Base-by-base conservation (phyloP, 2,888 invertebrate species). In the Eristalis arbustorum region DNA sequence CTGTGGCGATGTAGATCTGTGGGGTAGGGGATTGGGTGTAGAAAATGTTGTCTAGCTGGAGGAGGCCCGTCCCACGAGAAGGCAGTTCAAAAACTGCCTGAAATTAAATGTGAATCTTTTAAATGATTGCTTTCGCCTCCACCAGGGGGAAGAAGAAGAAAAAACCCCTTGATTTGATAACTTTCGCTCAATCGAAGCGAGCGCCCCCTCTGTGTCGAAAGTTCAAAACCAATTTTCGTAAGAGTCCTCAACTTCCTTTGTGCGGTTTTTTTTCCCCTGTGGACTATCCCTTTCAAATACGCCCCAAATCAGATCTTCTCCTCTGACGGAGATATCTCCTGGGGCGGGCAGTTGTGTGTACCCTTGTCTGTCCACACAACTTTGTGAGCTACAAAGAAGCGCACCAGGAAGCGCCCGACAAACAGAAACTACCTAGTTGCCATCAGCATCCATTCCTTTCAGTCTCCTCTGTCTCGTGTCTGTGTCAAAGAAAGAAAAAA, bases 321-420 rank as follows among this genome's bases (percentile, higher is more conserved):
- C n/a, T 18, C 18, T 18, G n/a, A n/a, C n/a, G n/a, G n/a, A 18
- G 18, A 49, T 49, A 49, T 49, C 49, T 49, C 49, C 49, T 8
- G 5, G 49, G 18, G n/a, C 49, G 1, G 1, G 6, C 37, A 37
- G 1, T 8, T 18, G 49, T 49, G 18, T 49, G n/a, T 49, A 18
- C 18, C 25, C 25, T 18, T 8, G 18, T 18, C 49, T 72, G 69
- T 67, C 2, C 40, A 67, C 14, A 18, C 28, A 11, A 14, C 8
- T 28, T 18, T 42, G 37, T 61, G 25, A 10, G 63, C 42, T 23
- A 28, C 42, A 34, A 8, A 72, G 57, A 73, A 18, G 31, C n/a
- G 3, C 67, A 73, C 63, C 68, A 78, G 83, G 83, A 83, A 83
- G 78, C 78, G 18, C 49, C 49, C 18, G 5, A 18, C 18, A 49